A percentile compares a stretch with the other conserved stretches of the same genome.
phyloP scores from a whole-genome alignment of 2,888 invertebrate species.

The Litoditis marina region DNA sequence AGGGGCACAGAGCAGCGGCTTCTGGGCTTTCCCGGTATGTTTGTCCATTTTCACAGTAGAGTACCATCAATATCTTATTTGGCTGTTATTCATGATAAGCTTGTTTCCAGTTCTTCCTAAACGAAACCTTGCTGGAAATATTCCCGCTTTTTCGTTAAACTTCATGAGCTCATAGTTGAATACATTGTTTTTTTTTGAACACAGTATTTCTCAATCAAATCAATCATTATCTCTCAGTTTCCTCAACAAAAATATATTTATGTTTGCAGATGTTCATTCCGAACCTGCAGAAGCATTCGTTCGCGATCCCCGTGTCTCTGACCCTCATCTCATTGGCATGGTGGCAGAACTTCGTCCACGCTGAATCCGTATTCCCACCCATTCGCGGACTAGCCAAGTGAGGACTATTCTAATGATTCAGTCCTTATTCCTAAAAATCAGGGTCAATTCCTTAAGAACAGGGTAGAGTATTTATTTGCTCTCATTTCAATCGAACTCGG shows the following conservation, averaged over 20 bases:
- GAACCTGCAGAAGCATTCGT: constrained; percentile 65
- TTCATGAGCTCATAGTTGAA: constrained; percentile 61
- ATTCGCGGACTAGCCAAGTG: constrained; percentile 49
- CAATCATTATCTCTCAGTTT: background rate
- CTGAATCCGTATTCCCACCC: constrained; percentile 75
- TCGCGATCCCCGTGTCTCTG: constrained; percentile 82
- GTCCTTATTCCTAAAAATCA: no score
- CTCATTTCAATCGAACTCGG: no score
- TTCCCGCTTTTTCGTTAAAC: constrained; percentile 56
- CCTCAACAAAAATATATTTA: no score
- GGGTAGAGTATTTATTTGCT: no score
- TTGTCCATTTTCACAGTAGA: no score
- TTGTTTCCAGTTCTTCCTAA: no score
- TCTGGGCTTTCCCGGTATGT: constrained; percentile 80
- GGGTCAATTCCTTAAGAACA: no score
- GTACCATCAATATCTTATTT: background rate
- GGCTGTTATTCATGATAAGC: background rate
- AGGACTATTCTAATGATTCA: background rate
- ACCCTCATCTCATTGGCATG: constrained; percentile 85
- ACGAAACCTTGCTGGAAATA: constrained; percentile 44
- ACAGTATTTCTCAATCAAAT: background rate
- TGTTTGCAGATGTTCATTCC: constrained; percentile 55
- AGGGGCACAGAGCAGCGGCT: constrained; percentile 82
- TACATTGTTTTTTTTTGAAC: constrained; percentile 61
- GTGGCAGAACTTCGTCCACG: constrained; percentile 96